Evolutionary conservation across 1,140 invertebrate species (phyloP).

Genomic region (Papilio machaon): DNA sequence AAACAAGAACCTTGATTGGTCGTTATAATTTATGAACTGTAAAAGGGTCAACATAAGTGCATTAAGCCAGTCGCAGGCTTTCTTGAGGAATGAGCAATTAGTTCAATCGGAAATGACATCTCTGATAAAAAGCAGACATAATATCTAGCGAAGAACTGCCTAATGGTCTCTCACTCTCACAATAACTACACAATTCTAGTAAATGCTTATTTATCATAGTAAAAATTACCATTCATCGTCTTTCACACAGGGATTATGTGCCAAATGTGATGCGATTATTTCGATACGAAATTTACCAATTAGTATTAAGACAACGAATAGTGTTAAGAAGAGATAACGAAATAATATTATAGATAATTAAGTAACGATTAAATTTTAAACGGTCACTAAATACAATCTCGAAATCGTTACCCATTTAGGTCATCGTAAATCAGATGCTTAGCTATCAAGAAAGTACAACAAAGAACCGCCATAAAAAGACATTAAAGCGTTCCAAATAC

Average conservation of each 20-base stretch:
- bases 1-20: neutral
- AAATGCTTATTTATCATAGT: neutral
- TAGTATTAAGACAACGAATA: neutral
- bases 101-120: slow-evolving; percentile 15
- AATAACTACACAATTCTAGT: slow-evolving; percentile 12
- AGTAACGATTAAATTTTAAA: neutral
- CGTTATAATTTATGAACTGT: neutral
- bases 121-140: slow-evolving; percentile 14
- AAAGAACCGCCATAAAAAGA: slow-evolving; percentile 26
- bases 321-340: too few relatives aligned
- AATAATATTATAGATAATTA: too few relatives aligned
- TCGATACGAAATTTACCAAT: neutral
- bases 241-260: neutral
- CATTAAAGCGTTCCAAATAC: slow-evolving; percentile 16
- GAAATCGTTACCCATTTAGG: neutral
- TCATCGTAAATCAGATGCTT: neutral
- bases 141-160: neutral
- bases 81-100: slow-evolving; percentile 1
- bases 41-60: neutral
- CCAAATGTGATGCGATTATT: neutral
- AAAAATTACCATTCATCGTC: neutral
- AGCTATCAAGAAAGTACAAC: slow-evolving; percentile 2
- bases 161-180: slow-evolving; percentile 20
- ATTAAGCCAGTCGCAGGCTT: neutral
- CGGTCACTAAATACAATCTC: neutral